A percentile compares a stretch with the other conserved stretches of the same genome.
Evolutionary conservation across 2,113 vertebrate genomes (phyloP).

Genomic region (Perca fluviatilis): DNA sequence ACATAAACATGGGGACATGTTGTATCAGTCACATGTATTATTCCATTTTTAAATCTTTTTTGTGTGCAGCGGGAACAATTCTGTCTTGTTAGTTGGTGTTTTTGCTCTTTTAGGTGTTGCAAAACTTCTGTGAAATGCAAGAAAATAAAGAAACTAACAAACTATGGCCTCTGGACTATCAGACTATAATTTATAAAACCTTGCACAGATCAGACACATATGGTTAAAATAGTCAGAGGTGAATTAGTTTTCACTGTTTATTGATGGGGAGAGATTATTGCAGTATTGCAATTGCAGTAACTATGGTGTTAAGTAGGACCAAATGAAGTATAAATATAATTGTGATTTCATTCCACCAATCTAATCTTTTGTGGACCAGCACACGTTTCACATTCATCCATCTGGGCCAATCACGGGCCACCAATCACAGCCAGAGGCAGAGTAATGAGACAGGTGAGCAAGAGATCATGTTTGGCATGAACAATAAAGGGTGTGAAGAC

Average conservation of each 20-base stretch:
- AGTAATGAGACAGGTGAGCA: conserved; percentile 13
- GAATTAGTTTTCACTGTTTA: not conserved
- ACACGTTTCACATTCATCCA: not conserved
- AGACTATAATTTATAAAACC: not conserved
- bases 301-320: not conserved
- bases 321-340: not conserved
- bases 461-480: not conserved
- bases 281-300: not conserved
- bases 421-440: not conserved
- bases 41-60: not conserved
- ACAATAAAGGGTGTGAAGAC: conserved; percentile 53
- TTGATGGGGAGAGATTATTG: not conserved
- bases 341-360: not conserved
- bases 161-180: not conserved
- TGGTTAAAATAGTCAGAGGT: not conserved
- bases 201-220: not conserved
- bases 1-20: not conserved
- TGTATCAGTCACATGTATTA: not conserved
- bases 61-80: not conserved
- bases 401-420: not conserved
- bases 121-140: not conserved
- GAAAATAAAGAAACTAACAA: conserved; percentile 26
- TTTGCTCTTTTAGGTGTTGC: conserved; percentile 1
- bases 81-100: not conserved
- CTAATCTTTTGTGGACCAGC: not conserved